Conservation (phyloP, 2,113 vertebrate genomes). For the Diphyllodes magnificus region DNA sequence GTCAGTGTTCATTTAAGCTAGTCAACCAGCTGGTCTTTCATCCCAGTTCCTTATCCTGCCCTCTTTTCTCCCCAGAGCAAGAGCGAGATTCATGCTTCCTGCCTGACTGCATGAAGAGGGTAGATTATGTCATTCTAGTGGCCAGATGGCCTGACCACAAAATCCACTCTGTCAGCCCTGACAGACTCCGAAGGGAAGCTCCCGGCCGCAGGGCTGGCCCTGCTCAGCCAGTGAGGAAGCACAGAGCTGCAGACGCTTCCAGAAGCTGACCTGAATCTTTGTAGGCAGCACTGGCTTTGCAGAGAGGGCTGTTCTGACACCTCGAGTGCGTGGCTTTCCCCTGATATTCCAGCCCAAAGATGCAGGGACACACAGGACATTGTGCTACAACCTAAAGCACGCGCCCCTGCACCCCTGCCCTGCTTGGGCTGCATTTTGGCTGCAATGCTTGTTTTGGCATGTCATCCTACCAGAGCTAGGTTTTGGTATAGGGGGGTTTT, state of each 20-base stretch:
- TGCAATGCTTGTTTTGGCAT: neutral
- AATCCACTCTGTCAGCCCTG: neutral
- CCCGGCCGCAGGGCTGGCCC: neutral
- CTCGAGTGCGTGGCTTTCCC: neutral
- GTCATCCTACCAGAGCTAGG: rapidly evolving
- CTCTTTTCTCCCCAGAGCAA: neutral
- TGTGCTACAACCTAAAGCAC: neutral
- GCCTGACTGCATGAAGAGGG: neutral
- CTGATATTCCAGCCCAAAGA: neutral
- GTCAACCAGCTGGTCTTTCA: neutral
- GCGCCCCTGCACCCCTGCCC: rapidly evolving
- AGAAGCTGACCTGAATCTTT: neutral
- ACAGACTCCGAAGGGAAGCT: neutral
- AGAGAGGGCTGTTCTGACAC: neutral
- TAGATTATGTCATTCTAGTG: neutral
- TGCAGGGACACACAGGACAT: no score
- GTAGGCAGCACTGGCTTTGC: neutral
- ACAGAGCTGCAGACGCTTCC: neutral
- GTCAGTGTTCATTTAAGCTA: neutral
- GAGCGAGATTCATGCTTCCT: neutral
- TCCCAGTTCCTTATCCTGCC: neutral
- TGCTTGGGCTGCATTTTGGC: neutral
- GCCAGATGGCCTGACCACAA: neutral
- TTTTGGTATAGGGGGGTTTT: neutral
- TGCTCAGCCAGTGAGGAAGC: neutral